Conservation (phyloP, 2,888 invertebrate genomes). For the Drosophila acutilabella region DNA sequence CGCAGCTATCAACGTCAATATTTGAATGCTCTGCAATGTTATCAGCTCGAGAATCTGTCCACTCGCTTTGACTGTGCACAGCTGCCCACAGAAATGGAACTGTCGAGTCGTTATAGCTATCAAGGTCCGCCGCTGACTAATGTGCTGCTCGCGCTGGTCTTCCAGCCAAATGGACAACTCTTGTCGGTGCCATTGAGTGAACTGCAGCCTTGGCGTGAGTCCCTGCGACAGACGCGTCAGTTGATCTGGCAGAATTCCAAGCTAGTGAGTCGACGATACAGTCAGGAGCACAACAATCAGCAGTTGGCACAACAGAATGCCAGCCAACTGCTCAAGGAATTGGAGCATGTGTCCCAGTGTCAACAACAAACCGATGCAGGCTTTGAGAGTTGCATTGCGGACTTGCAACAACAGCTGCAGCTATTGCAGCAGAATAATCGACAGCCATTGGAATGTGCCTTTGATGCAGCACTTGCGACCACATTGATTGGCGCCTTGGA, state of each 20-base stretch:
- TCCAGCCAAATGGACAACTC: conserved; percentile 75
- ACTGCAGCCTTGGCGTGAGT: conserved; percentile 75
- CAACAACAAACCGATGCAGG: conserved; percentile 32
- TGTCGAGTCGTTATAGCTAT: conserved; percentile 70
- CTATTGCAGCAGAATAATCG: conserved; percentile 25
- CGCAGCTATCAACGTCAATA: conserved; percentile 72
- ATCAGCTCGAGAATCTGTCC: conserved; percentile 75
- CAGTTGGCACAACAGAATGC: conserved; percentile 66
- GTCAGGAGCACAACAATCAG: conserved; percentile 50
- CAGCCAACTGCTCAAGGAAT: conserved; percentile 74
- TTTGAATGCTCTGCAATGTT: conserved; percentile 54
- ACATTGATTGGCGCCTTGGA: conserved; percentile 86
- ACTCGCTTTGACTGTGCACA: conserved; percentile 63
- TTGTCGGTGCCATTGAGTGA: conserved; percentile 81
- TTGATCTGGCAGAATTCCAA: conserved; percentile 87
- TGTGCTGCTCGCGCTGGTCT: conserved; percentile 68
- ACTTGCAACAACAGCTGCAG: conserved; percentile 56
- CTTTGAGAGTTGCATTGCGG: conserved; percentile 42
- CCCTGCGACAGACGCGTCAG: conserved; percentile 83
- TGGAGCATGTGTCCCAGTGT: conserved; percentile 63
- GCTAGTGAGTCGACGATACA: conserved; percentile 59
- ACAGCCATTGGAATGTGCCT: conserved; percentile 31
- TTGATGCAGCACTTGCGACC: conserved; percentile 67
- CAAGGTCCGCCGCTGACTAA: conserved; percentile 78
- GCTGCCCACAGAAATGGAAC: conserved; percentile 48